A percentile compares a stretch with the other conserved stretches of the same genome.
Conservation (phyloP, 37 sponge, comb jelly and placozoan species). For the Ianthella basta region DNA sequence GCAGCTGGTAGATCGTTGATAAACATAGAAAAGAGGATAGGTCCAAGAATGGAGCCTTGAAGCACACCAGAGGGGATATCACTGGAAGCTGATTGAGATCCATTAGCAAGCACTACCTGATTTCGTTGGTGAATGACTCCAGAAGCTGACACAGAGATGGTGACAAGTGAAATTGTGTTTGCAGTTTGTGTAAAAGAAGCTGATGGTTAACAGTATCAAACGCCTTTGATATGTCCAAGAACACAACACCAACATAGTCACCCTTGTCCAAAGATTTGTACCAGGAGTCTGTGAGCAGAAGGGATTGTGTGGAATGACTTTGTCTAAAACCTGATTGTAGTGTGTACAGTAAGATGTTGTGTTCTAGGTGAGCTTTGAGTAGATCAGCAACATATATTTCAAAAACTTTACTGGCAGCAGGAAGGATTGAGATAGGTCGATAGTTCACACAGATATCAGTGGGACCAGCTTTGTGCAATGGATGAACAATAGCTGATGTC, state of each 20-base stretch:
- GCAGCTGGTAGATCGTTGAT: constrained; percentile 26
- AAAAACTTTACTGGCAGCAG: constrained; percentile 26
- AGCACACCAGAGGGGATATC: constrained; percentile 14
- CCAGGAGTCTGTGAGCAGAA: constrained; percentile 11
- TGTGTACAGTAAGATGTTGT: constrained; percentile 9
- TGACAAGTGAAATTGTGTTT: constrained; percentile 4
- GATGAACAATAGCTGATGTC: constrained; percentile 27
- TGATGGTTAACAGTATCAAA: constrained; percentile 22
- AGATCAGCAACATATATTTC: constrained; percentile 14
- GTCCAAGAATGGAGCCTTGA: constrained; percentile 29
- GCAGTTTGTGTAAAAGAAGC: constrained; percentile 13
- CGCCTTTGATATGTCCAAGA: constrained; percentile 22
- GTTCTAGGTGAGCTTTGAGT: constrained; percentile 10
- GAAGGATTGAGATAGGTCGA: constrained; percentile 27
- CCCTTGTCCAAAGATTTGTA: constrained; percentile 27
- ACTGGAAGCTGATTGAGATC: background rate
- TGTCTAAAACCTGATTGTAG: constrained; percentile 25
- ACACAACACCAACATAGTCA: constrained; percentile 8
- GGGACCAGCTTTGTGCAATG: constrained; percentile 26
- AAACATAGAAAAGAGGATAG: constrained; percentile 28
- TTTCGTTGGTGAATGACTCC: background rate
- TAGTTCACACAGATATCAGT: background rate
- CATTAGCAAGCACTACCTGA: constrained; percentile 17
- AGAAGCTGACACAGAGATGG: constrained; percentile 18
- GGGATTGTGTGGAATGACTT: constrained; percentile 23